These are phyloP conservation scores for Telmatherina bonti DNA, from an alignment of 2,797 vertebrate genomes.

Conservation along the genomic window DNA sequence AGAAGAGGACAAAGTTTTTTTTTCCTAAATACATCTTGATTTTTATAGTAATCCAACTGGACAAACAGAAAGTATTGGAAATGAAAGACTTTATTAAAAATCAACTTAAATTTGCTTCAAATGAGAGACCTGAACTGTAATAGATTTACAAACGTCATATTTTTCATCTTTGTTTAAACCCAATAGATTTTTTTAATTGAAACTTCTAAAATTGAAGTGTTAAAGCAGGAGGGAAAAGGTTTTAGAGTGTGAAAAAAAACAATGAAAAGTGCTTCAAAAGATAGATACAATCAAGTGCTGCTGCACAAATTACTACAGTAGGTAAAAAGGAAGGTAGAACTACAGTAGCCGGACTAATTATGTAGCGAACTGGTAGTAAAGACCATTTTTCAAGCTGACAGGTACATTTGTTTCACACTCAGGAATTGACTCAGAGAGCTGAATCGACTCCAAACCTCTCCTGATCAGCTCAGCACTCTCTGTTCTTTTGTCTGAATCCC, in stretches of 20 bases:
- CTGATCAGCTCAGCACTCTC: constrained; percentile 65
- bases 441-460: constrained; percentile 64
- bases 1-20: background rate
- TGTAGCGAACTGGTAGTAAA: constrained; percentile 32
- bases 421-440: constrained; percentile 72
- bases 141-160: background rate
- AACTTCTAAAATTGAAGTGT: background rate
- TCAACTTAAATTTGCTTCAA: background rate
- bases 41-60: background rate
- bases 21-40: background rate
- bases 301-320: constrained; percentile 17
- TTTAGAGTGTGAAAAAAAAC: too few species aligned
- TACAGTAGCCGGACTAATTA: constrained; percentile 18
- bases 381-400: constrained; percentile 52
- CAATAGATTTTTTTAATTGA: background rate
- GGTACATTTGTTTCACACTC: constrained; percentile 61
- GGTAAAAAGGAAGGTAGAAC: constrained; percentile 16
- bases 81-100: background rate
- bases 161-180: background rate
- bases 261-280: background rate
- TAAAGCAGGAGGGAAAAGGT: too few species aligned
- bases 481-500: constrained; percentile 73
- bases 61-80: background rate
- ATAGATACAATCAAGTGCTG: constrained; percentile 5
- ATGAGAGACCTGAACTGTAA: background rate